Base-by-base conservation (phyloP, 2,797 vertebrate genomes). In the Craterocephalus amniculus region DNA sequence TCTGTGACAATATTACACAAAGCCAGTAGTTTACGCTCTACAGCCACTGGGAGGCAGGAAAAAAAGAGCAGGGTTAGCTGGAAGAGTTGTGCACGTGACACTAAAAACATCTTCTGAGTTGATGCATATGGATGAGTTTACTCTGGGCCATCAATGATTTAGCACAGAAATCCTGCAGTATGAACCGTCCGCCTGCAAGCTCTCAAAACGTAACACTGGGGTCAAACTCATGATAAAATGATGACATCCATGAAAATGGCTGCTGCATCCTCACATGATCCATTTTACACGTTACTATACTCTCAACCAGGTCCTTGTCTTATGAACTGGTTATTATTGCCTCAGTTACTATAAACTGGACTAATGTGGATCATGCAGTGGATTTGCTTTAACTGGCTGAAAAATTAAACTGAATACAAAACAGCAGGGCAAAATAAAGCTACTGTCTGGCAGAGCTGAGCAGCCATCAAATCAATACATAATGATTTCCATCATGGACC, bases 141-240 rank as follows among this genome's bases (percentile, higher is more conserved):
- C 16, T 40, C 32, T 29, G 10, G 14, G 3, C 14, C 14, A 14
- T 38, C 36, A 38, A 38, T 45, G 6, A 18, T 45, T 45, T 45
- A 20, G 16, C 49, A 79, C 73, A 69, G 74, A 70, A 65, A 67
- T 77, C 54, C 38, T 16, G 20, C 71, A 58, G 75, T 38, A 70
- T 59, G 58, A 76, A 67, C 67, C 70, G 43, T 5, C 38, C 22
- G 29, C 43, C 65, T 61, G 35, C n/a, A n/a, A n/a, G n/a, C n/a
- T n/a, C n/a, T 8, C 58, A 54, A 38, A 38, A 38, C 12, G 51
- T 58, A 54, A 67, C 26, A 40, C 56, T 54, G 24, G 63, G 48
- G 71, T 76, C 45, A 84, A 67, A 73, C 6, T 24, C 34, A 64
- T 78, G 79, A 83, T 73, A 82, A 76, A 48, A 77, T 79, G 43